Conservation (phyloP, 2,888 invertebrate species). For the Eupelmus urozonus region DNA sequence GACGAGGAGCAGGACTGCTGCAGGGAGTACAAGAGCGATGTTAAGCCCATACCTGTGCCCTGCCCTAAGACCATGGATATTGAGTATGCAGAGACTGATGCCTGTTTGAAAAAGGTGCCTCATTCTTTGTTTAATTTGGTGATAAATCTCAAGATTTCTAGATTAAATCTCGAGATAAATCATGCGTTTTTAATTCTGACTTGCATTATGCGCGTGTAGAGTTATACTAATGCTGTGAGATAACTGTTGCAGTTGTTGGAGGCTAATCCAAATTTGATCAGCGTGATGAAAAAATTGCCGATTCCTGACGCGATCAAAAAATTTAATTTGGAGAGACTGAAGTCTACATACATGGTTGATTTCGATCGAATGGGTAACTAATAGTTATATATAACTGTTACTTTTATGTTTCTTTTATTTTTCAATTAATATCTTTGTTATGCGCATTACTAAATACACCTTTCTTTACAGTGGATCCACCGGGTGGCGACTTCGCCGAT, state of each 20-base stretch:
- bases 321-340: conserved; percentile 81
- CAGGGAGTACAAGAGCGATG: background rate
- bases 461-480: background rate
- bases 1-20: background rate
- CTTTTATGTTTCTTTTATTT: too few species aligned
- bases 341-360: conserved; percentile 81
- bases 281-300: conserved; percentile 80
- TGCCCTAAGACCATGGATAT: conserved; percentile 80
- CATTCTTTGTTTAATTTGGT: background rate
- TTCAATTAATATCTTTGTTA: background rate
- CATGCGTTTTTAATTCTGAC: too few species aligned
- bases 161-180: background rate
- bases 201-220: too few species aligned
- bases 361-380: conserved; percentile 73
- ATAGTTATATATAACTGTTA: background rate
- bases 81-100: conserved; percentile 81
- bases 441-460: background rate
- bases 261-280: conserved; percentile 83
- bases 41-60: conserved; percentile 76
- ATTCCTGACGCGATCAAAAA: conserved; percentile 80
- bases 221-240: too few species aligned
- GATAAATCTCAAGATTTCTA: background rate
- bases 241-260: conserved; percentile 79
- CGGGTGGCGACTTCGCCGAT: background rate
- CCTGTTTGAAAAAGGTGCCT: conserved; percentile 81